Evolutionary conservation across 2,888 invertebrate genomes (phyloP), one percentile per base, ranked within the genome.

Genomic region (Sesia bembeciformis): DNA sequence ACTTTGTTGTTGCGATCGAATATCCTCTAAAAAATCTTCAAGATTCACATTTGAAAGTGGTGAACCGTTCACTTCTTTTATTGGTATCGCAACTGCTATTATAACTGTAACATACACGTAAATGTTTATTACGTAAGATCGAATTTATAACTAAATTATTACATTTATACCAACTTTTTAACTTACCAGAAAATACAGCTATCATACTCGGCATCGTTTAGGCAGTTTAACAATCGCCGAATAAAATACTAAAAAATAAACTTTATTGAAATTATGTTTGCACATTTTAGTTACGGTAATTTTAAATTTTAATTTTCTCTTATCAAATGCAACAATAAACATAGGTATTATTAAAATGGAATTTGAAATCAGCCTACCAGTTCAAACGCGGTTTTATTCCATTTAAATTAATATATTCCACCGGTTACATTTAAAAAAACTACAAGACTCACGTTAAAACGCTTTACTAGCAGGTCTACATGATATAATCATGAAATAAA

Each of bases 301-400:
- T 79, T 80, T 64, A 74, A 72, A 74, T 75, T 84, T 82, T 78
- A 70, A 84, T 78, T 85, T 81, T 65, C 72, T 63, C 65, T 83
- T 83, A 84, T 81, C 8, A 46, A 46, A 46, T 46, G n/a, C 6
- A 0, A 41, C 7, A 23, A 23, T 23, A 23, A 23, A 23, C 23
- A 23, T 23, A 23, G 23, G 23, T 23, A 23, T 23, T 23, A 23
- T 23, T 23, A 23, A 23, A 23, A 23, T 23, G 23, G 1, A 23
- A 23, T 23, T 23, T 23, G 23, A 23, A 23, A 23, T 23, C 23
- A 23, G 23, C 2, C 23, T 23, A 23, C 1, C 23, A 23, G 23
- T 23, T 23, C 23, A 23, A 23, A 23, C 23, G 2, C 23, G 23
- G 23, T 23, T 23, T 23, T 23, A 23, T 23, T 1, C 1, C 23